Evolutionary conservation across 2,113 vertebrate genomes (phyloP), one percentile per base, ranked within the genome.

Genomic region (Plestiodon gilberti): DNA sequence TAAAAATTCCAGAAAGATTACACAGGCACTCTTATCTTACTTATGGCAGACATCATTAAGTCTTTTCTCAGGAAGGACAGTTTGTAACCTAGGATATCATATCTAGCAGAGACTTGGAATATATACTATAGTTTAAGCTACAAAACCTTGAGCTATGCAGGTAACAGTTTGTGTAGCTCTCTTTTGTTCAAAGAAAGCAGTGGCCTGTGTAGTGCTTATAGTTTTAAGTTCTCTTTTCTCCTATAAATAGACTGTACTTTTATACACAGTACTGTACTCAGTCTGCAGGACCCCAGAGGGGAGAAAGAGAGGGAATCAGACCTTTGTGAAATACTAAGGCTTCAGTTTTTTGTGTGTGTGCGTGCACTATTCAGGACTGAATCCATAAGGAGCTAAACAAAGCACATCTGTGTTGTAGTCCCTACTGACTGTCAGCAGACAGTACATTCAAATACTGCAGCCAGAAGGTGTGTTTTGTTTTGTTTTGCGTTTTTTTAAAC

Each of bases 331-430:
- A 93, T 90, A 82, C 81, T 89, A 90, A 87, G 91, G 83, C 84
- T 89, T 92, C 87, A 30, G 28, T 23, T 84, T 93, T 76, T 88
- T 88, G 87, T 86, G 85, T 90, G 85, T 81, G 91, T 76, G 20
- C 67, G 81, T 88, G 82, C 88, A 88, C 55, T 93, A 15, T 89
- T 82, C 0, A 62, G 80, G 78, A 93, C 2, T 91, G 89, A 95
- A 95, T 95, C 93, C 88, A 93, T 95, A 96, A 95, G 92, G 89
- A 93, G 62, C 88, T 92, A 95, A 95, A 93, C 93, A 96, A 95
- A 96, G 92, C 93, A 94, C 89, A 91, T 95, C 94, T 95, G 92
- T 93, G 89, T 80, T 90, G 77, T 93, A 88, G 87, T 95, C 95
- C 92, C 93, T 92, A 67, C 93, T 93, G 95, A 95, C 92, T 94